Percentiles rank a stretch among this genome's conserved stretches.
Conservation (phyloP, 2,888 invertebrate genomes). For the Cheilosia vulpina region DNA sequence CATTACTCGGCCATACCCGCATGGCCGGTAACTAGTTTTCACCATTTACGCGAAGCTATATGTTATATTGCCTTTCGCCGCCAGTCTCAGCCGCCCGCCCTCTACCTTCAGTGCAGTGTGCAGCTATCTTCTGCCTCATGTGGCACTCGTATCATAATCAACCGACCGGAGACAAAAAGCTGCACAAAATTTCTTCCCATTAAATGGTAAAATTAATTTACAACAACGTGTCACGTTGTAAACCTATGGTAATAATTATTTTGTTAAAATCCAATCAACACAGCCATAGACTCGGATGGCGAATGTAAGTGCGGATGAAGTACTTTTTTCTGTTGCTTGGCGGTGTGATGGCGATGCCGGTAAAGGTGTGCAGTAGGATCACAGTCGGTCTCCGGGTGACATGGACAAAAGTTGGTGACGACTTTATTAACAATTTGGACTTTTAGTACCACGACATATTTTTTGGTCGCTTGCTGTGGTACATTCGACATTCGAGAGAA, state of each 20-base stretch:
- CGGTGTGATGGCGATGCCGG: slow-evolving; percentile 6
- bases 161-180: slow-evolving; percentile 32
- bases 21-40: slow-evolving; percentile 49
- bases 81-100: background rate
- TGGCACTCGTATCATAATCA: slow-evolving; percentile 66
- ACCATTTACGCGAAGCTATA: slow-evolving; percentile 31
- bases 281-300: slow-evolving; percentile 4
- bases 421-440: slow-evolving; percentile 58
- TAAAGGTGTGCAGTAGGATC: slow-evolving; percentile 3
- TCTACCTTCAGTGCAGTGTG: slow-evolving; percentile 4
- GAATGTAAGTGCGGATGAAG: slow-evolving; percentile 24
- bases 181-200: slow-evolving; percentile 64
- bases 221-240: slow-evolving; percentile 68
- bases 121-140: slow-evolving; percentile 20
- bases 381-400: slow-evolving; percentile 48
- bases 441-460: slow-evolving; percentile 40
- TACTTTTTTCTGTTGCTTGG: slow-evolving; percentile 26
- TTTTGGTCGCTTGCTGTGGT: background rate
- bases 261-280: slow-evolving; percentile 56
- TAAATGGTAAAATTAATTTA: slow-evolving; percentile 68
- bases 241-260: slow-evolving; percentile 69
- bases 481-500: background rate
- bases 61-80: slow-evolving; percentile 38
- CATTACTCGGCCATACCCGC: slow-evolving; percentile 47
- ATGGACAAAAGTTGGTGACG: slow-evolving; percentile 53